Evolutionary conservation across 1,140 invertebrate genomes (phyloP).

Genomic region (Drosophila nigrodunni): DNA sequence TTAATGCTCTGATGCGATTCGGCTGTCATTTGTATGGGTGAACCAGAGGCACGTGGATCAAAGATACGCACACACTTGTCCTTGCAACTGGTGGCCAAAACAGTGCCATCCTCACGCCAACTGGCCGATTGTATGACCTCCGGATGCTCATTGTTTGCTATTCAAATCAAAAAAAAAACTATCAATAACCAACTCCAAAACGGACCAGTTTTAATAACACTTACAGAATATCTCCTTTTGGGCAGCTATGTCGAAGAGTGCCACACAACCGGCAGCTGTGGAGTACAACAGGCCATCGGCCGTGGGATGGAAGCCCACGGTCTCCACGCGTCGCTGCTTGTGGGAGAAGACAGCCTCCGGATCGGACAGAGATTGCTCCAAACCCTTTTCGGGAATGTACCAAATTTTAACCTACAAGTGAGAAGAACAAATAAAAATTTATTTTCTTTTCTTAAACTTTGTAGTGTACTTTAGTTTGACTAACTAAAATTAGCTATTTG

Average conservation of each 20-base stretch:
- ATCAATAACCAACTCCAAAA: neutral
- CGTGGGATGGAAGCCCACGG: conserved; percentile 93
- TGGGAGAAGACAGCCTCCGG: conserved; percentile 93
- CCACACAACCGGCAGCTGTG: conserved; percentile 91
- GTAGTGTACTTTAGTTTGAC: too few relatives aligned
- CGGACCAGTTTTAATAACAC: conserved; percentile 32
- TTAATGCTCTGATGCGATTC: conserved; percentile 95
- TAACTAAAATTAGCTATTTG: too few relatives aligned
- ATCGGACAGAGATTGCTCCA: conserved; percentile 91
- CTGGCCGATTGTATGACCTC: conserved; percentile 94
- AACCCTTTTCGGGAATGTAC: conserved; percentile 92
- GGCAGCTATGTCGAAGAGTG: conserved; percentile 94
- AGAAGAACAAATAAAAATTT: neutral
- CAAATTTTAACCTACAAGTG: conserved; percentile 89
- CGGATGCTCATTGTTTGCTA: conserved; percentile 91
- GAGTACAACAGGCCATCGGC: conserved; percentile 94
- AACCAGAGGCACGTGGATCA: conserved; percentile 89
- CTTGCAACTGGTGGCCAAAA: conserved; percentile 91
- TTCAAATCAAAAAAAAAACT: conserved; percentile 16
- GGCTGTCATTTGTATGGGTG: conserved; percentile 87
- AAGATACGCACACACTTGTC: conserved; percentile 93
- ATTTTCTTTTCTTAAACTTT: neutral
- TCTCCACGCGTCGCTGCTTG: conserved; percentile 92
- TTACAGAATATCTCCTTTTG: conserved; percentile 93
- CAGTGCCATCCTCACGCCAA: conserved; percentile 93